Conservation (phyloP, 2,888 invertebrate genomes). For the Andrena camellia region DNA sequence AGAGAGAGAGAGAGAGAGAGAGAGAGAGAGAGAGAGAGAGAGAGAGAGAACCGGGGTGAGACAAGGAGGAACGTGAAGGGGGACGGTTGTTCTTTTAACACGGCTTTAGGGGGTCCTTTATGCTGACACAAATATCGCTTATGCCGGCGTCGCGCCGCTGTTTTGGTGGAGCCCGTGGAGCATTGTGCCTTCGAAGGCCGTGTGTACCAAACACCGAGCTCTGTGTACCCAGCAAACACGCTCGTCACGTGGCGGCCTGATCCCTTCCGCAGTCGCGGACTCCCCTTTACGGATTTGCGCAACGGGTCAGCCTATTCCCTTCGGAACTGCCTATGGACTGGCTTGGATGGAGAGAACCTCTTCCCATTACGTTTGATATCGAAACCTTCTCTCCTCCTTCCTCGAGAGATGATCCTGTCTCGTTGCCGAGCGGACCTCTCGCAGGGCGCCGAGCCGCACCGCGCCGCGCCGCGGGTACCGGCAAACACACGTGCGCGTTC, state of each 20-base stretch:
- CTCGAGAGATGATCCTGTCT: constrained; percentile 53
- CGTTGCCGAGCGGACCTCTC: constrained; percentile 54
- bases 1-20: background rate
- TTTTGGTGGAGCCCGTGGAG: constrained; percentile 84
- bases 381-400: constrained; percentile 58
- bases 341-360: constrained; percentile 46
- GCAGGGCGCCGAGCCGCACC: constrained; percentile 59
- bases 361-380: constrained; percentile 53
- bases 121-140: constrained; percentile 85
- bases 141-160: constrained; percentile 83
- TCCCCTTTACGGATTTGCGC: constrained; percentile 76
- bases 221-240: constrained; percentile 84
- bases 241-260: constrained; percentile 80
- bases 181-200: constrained; percentile 80
- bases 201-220: constrained; percentile 82
- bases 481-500: constrained; percentile 79
- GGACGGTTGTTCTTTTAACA: constrained; percentile 82
- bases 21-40: background rate
- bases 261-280: constrained; percentile 71
- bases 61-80: constrained; percentile 21
- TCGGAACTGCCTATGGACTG: constrained; percentile 37
- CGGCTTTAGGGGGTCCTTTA: constrained; percentile 81
- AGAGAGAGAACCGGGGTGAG: background rate
- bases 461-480: constrained; percentile 62
- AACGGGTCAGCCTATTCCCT: constrained; percentile 66